phyloP scores from a whole-genome alignment of 2,113 vertebrate species.

The Notechis scutatus region DNA sequence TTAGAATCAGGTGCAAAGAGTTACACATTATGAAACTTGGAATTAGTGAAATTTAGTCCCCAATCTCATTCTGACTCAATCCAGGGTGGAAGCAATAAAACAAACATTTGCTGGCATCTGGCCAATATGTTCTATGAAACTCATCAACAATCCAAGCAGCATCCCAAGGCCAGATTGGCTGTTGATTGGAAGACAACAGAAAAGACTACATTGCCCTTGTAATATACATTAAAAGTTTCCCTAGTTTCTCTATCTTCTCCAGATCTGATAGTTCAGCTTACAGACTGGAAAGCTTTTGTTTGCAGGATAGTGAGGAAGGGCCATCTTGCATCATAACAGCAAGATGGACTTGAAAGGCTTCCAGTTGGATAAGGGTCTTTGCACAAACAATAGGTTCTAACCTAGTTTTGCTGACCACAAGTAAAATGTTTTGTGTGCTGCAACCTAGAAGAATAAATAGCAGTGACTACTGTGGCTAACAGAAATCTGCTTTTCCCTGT shows the following conservation, averaged over 20 bases:
- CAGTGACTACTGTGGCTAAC: neutral
- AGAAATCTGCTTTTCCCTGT: neutral
- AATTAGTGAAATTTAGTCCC: neutral
- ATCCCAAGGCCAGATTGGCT: neutral
- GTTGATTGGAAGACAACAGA: neutral
- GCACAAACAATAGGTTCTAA: neutral
- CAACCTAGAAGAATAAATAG: neutral
- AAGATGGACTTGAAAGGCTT: neutral
- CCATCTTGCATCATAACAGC: neutral
- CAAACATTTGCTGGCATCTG: neutral
- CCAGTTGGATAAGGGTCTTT: neutral
- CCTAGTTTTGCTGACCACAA: neutral
- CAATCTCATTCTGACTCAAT: slow-evolving; percentile 5
- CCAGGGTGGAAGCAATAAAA: neutral
- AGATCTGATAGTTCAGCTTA: neutral
- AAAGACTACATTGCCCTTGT: neutral
- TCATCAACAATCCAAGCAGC: neutral
- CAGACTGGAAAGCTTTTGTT: neutral
- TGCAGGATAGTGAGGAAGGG: neutral
- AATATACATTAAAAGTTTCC: neutral
- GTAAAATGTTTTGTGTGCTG: neutral
- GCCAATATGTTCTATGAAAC: neutral
- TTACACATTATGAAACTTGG: neutral
- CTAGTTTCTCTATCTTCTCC: neutral
- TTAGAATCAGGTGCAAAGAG: neutral